phyloP scores from a whole-genome alignment of 2,797 vertebrate species.

The Lemur catta region DNA sequence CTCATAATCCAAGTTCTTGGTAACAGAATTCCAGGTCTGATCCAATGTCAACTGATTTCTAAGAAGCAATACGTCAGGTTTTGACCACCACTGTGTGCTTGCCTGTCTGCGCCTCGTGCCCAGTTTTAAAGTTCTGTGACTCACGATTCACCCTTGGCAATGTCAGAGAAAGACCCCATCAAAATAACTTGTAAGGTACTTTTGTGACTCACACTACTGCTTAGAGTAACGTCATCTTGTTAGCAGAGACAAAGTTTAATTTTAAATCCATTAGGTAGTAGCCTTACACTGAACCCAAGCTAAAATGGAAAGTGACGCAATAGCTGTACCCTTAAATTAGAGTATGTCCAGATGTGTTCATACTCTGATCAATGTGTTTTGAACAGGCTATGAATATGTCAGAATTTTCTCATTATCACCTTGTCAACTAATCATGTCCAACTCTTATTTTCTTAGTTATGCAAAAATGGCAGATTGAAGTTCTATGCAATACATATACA shows the following conservation, averaged over 20 bases:
- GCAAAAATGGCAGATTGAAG: background rate
- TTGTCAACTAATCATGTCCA: slow-evolving; percentile 8
- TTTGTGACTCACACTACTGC: background rate
- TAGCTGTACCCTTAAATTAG: background rate
- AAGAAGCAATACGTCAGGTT: background rate
- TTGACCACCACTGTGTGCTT: background rate
- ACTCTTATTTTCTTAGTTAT: slow-evolving; percentile 18
- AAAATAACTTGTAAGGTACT: background rate
- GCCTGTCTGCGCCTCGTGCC: background rate
- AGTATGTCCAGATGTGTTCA: background rate
- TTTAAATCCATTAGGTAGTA: background rate
- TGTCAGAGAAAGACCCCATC: background rate
- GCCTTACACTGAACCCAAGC: background rate
- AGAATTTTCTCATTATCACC: slow-evolving; percentile 48
- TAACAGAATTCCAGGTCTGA: background rate
- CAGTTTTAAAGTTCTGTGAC: background rate
- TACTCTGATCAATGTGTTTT: background rate
- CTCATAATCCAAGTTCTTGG: background rate
- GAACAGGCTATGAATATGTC: background rate
- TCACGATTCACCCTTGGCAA: background rate
- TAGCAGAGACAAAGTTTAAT: background rate
- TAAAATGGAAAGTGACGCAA: background rate
- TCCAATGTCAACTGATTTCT: background rate
- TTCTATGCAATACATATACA: background rate
- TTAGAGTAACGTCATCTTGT: background rate